Evolutionary conservation across 1,140 invertebrate species (phyloP), one percentile per base, ranked within the genome.

Genomic region (Tribolium castaneum): DNA sequence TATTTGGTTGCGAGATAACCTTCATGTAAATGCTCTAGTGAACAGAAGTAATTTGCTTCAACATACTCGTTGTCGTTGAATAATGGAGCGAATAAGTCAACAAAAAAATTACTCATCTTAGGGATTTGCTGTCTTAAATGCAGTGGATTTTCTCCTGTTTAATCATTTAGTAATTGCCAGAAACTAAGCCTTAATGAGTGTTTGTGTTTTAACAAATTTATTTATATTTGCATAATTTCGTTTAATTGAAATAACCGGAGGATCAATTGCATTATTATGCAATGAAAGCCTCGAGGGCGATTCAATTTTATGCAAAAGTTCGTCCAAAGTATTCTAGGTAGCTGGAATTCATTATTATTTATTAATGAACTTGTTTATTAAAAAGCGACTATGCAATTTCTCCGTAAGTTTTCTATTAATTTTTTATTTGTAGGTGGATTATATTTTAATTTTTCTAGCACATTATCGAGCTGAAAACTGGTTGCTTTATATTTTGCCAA

Each of bases 21-120:
- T 66, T 66, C 54, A 59, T 22, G 30, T 66, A 35, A 66, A 66
- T 35, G 59, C 59, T 66, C 59, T 34, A 39, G 59, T 35, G 59
- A 66, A 66, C 59, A 66, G 59, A 30, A 12, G 22, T 66, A 66
- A 35, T 66, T 39, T 66, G 30, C 59, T 35, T 45, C 3, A 66
- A 66, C 30, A 9, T 66, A 35, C 25, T n/a, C 25, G 10, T 39
- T 3, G 34, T 3, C 34, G 34, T 1, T 39, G 39, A 45, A 22
- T 59, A 9, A 59, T 59, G 22, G 9, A 59, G 22, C 22, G 19
- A 59, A 59, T 25, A 59, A 59, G 19, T 22, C 51, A 19, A 25
- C 54, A 59, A 59, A 59, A 59, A 59, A 30, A n/a, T 6, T 59
- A 19, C 16, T 1, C 22, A 59, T 19, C 54, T 19, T n/a, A 9